Percentiles rank a stretch among this genome's conserved stretches.
These are phyloP conservation scores for Zaprionus vittiger DNA, from an alignment of 1,140 invertebrate genomes.

Conservation along the genomic window DNA sequence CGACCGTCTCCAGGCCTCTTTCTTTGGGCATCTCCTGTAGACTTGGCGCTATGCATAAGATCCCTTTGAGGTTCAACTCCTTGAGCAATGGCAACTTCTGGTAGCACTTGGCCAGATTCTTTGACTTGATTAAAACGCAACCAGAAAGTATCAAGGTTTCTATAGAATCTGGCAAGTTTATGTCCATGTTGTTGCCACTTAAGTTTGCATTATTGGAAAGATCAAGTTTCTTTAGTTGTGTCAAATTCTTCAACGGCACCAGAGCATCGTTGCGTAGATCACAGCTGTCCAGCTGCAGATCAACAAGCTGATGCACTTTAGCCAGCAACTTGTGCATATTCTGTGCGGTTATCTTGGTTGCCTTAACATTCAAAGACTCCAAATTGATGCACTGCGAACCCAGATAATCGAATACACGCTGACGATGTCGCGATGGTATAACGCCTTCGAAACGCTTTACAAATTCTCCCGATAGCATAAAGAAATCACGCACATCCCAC, in stretches of 20 bases:
- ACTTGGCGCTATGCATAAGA: background rate
- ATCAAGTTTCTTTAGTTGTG: constrained; percentile 40
- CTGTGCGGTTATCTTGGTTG: background rate
- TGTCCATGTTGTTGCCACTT: constrained; percentile 15
- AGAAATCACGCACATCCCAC: constrained; percentile 68
- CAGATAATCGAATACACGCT: constrained; percentile 53
- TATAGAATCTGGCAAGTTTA: constrained; percentile 24
- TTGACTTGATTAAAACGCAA: background rate
- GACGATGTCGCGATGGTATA: constrained; percentile 11
- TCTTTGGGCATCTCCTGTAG: background rate
- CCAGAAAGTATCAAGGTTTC: constrained; percentile 31
- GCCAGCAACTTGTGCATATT: constrained; percentile 43
- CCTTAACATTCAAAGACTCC: constrained; percentile 20
- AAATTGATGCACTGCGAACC: constrained; percentile 45
- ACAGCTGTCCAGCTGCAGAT: constrained; percentile 19
- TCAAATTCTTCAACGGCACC: constrained; percentile 15
- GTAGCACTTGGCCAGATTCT: background rate
- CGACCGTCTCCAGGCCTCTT: constrained; percentile 32
- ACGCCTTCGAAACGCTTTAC: constrained; percentile 37
- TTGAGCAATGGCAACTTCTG: constrained; percentile 24
- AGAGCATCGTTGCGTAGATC: constrained; percentile 13
- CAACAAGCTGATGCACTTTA: constrained; percentile 18
- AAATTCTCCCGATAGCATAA: constrained; percentile 48
- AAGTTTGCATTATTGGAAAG: constrained; percentile 30
- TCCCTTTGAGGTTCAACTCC: constrained; percentile 27